These are phyloP conservation scores for Mareca penelope DNA, from an alignment of 2,797 vertebrate genomes.

Conservation along the genomic window DNA sequence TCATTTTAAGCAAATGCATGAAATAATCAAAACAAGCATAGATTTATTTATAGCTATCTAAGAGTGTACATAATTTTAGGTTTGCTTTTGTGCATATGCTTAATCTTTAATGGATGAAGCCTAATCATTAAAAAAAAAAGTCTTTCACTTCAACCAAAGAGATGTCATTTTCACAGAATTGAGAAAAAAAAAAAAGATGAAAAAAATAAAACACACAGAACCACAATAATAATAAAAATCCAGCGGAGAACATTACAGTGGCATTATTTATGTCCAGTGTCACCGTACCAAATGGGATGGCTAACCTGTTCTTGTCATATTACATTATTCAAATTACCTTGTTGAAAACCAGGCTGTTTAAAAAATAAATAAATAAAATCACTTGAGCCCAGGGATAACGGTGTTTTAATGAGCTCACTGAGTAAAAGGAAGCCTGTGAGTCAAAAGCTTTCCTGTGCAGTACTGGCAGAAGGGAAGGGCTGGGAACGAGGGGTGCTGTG, in stretches of 20 bases:
- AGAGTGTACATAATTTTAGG: conserved; percentile 5
- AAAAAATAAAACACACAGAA: not conserved
- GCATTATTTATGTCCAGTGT: not conserved
- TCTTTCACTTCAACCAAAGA: not conserved
- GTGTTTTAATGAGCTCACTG: not conserved
- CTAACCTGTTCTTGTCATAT: not conserved
- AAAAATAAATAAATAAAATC: not conserved
- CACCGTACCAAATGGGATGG: not conserved
- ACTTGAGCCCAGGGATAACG: not conserved
- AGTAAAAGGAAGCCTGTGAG: not conserved
- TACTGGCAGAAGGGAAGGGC: not conserved
- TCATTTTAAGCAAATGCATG: conserved; percentile 37
- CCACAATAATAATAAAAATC: not conserved
- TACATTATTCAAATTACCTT: not conserved
- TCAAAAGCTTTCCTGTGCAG: conserved; percentile 4
- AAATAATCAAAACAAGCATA: conserved; percentile 33
- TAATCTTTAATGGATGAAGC: conserved; percentile 17
- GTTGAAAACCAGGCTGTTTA: not conserved
- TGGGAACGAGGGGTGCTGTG: not conserved
- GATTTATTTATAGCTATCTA: conserved; percentile 51
- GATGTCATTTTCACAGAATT: not conserved
- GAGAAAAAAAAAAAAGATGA: not conserved
- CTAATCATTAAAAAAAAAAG: not conserved
- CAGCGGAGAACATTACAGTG: not conserved
- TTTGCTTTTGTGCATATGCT: not conserved